Base-by-base conservation (phyloP, 53 echinoderm and acorn worm species). In the Arbacia lixula region DNA sequence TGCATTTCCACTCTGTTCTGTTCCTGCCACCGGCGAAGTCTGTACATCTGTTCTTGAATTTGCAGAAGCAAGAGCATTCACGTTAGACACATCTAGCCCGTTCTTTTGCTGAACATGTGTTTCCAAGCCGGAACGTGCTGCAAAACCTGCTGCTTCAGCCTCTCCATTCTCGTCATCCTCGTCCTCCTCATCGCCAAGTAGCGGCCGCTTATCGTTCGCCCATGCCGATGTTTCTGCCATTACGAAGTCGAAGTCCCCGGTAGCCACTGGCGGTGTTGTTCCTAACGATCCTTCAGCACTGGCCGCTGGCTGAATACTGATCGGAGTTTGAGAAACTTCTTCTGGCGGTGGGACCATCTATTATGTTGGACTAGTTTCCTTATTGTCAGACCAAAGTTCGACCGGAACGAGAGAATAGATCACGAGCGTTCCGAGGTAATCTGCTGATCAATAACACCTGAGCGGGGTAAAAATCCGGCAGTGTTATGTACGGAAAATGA, bases 301-400 rank as follows among this genome's bases (percentile, higher is more conserved):
- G 14, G 20, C 75, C 54, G 75, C 12, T 6, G 53, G 75, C 75
- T 75, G 57, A 57, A 21, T 57, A 21, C 5, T 30, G 31, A 66
- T 66, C 17, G 36, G 36, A 12, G 36, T 12, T n/a, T 21, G 12
- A 57, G 57, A 12, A 52, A 32, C 53, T 55, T 60, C 42, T 12
- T 39, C 60, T 29, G 79, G 40, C 20, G 79, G 79, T 38, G 79
- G 58, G 38, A 78, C 60, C 79, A 78, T 78, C 28, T 21, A 60
- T 52, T n/a, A n/a, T n/a, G n/a, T n/a, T n/a, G n/a, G n/a, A n/a
- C n/a, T n/a, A n/a, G n/a, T n/a, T n/a, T n/a, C n/a, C n/a, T 20
- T 33, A 36, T 1, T 66, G 5, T 2, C 27, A 14, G 49, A 8
- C 12, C 79, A 78, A 78, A 78, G 79, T 78, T 29, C 79, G 29